Conservation (phyloP, 2,888 invertebrate genomes). For the Megamerina dolium region DNA sequence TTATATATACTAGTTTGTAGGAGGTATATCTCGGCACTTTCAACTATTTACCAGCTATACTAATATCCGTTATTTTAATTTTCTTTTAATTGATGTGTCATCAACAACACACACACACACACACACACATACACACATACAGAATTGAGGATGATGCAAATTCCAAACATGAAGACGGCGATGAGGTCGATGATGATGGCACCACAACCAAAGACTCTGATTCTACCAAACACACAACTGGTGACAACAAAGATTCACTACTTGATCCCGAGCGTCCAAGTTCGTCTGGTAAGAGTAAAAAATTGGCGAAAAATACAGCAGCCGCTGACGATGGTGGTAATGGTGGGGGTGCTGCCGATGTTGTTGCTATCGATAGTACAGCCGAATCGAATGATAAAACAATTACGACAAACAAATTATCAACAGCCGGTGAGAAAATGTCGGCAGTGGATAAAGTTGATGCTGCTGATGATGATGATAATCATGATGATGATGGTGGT, state of each 20-base stretch:
- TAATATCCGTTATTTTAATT: too few species aligned
- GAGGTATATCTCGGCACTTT: too few species aligned
- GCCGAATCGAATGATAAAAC: too few species aligned
- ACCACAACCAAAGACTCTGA: slow-evolving; percentile 50
- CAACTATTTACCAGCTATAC: too few species aligned
- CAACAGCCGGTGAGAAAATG: slow-evolving; percentile 19
- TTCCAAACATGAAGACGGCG: slow-evolving; percentile 49
- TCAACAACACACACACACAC: too few species aligned
- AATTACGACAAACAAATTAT: slow-evolving; percentile 20
- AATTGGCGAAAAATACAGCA: slow-evolving; percentile 28
- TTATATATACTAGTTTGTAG: too few species aligned
- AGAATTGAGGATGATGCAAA: slow-evolving; percentile 49
- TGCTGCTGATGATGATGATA: neutral
- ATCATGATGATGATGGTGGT: slow-evolving; percentile 6
- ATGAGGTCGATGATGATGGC: slow-evolving; percentile 49
- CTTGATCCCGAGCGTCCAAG: slow-evolving; percentile 49
- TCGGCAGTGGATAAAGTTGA: slow-evolving; percentile 6
- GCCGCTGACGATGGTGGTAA: slow-evolving; percentile 22
- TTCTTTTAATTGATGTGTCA: too few species aligned
- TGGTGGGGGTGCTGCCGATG: slow-evolving; percentile 16
- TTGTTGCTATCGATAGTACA: slow-evolving; percentile 19
- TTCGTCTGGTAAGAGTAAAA: slow-evolving; percentile 49
- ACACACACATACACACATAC: too few species aligned
- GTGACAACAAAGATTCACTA: slow-evolving; percentile 45
- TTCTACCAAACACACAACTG: slow-evolving; percentile 42